Evolutionary conservation across 2,888 invertebrate species (phyloP), one percentile per base, ranked within the genome.

Genomic region (Drosophila nigricruria): DNA sequence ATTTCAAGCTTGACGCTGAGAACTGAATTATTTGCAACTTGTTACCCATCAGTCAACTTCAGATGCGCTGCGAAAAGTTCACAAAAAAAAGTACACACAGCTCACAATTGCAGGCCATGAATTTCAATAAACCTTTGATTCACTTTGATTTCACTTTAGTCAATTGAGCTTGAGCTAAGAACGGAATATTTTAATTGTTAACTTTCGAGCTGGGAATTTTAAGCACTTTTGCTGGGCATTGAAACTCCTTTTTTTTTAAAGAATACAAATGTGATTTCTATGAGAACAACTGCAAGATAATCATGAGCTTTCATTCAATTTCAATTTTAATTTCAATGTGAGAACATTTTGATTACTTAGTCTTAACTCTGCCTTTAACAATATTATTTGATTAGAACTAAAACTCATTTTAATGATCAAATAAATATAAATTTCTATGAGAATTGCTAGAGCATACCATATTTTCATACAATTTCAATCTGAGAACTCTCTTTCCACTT

Each of bases 81-180:
- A 57, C 23, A 30, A 30, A 30, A 30, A 30, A 8, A 38, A 6
- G 16, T 5, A 38, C n/a, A 62, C 34, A n/a, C 14, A 25, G 2
- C 12, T n/a, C 14, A 23, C 18, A 42, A 9, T 18, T 32, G 30
- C 50, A 56, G 12, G 49, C 47, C 14, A 60, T 72, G 50, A 74
- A 67, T 68, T 62, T 73, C 49, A 75, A 75, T 74, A 53, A 62
- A 62, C 54, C 42, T 69, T 58, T 58, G 30, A 57, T 47, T 67
- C 47, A 38, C 53, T 57, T 57, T 32, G 34, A 6, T 30, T 25
- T 36, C 12, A n/a, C 27, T 27, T 12, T 10, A 47, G 10, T 25
- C 45, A 16, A 20, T 20, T 5, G 6, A 42, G 43, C 25, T 34
- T 1, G 3, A 14, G 50, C 20, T 27, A 18, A 3, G 14, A 23